Evolutionary conservation across 2,888 invertebrate genomes (phyloP), one percentile per base, ranked within the genome.

Genomic region (Lottia scabra): DNA sequence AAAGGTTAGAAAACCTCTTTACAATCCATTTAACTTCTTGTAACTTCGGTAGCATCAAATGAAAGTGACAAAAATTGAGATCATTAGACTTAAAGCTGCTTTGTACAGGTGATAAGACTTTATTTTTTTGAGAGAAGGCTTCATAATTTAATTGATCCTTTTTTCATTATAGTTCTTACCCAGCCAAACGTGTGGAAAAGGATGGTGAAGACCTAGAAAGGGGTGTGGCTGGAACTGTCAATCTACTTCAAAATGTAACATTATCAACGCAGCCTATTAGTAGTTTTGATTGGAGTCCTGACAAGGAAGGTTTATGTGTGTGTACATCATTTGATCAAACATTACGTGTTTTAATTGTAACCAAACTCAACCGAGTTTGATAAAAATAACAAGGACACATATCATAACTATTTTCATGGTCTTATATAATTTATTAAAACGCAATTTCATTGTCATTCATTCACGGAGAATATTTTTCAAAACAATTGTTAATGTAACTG

Each of bases 251-350:
- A 88, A 95, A 95, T 73, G 93, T 93, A 82, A 93, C 93, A 0
- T 84, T 98, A 70, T 95, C 96, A 23, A 92, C 94, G 6, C 98
- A 98, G 87, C 98, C 98, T 0, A 93, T 98, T 77, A 94, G 94
- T 85, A 93, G 95, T 13, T 93, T 96, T 80, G 96, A 97, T 86
- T 98, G 98, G 98, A 96, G 95, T 89, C 92, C 93, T 0, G 97
- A 98, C 87, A 97, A 97, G 87, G 90, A 93, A 64, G 98, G 98
- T 0, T 91, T 98, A 3, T 94, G 94, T 8, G 94, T 97, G 1
- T 95, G 96, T 85, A 95, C 96, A 1, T 92, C 97, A 0, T 97
- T 98, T 89, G 98, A 98, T 91, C 98, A 98, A 90, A 93, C 93
- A 72, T 90, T 98, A 6, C 91, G 98, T 48, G 93, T 98, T 4